phyloP scores from a whole-genome alignment of 2,888 invertebrate genomes.

The Cryptus viduatorius region DNA sequence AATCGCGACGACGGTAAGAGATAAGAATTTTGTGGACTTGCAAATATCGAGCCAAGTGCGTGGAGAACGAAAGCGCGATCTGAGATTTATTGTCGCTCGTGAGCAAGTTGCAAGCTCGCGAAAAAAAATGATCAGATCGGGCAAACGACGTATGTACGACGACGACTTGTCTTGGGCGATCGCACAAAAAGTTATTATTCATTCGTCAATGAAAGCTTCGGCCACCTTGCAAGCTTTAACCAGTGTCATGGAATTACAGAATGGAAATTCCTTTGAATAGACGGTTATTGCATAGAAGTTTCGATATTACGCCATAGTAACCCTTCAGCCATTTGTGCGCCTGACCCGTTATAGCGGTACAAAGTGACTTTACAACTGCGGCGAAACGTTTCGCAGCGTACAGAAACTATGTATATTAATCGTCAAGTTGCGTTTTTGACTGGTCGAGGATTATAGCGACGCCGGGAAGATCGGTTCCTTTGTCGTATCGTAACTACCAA shows the following conservation, averaged over 20 bases:
- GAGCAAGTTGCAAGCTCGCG: conserved; percentile 5
- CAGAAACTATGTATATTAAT: conserved; percentile 44
- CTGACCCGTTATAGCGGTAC: conserved; percentile 34
- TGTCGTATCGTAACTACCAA: conserved; percentile 1
- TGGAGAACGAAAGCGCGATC: not conserved
- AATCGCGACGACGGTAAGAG: not conserved
- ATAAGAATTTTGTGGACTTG: conserved; percentile 4
- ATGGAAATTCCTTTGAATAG: conserved; percentile 12
- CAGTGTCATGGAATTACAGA: not conserved
- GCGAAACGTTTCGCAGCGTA: conserved; percentile 2
- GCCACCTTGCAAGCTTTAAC: conserved; percentile 5
- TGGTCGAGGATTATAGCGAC: conserved; percentile 46
- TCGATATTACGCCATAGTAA: conserved; percentile 16
- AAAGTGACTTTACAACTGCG: conserved; percentile 22
- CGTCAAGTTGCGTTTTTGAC: conserved; percentile 46
- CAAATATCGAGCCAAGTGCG: not conserved
- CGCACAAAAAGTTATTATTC: not conserved
- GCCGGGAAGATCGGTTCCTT: not conserved
- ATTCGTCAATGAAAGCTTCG: not conserved
- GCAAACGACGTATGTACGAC: not conserved
- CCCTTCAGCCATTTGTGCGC: conserved; percentile 28
- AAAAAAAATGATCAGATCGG: not conserved
- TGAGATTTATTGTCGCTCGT: not conserved
- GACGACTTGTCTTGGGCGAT: not conserved
- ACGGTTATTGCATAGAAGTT: conserved; percentile 37